Evolutionary conservation across 2,888 invertebrate genomes (phyloP).

Genomic region (Diarsia rubi): DNA sequence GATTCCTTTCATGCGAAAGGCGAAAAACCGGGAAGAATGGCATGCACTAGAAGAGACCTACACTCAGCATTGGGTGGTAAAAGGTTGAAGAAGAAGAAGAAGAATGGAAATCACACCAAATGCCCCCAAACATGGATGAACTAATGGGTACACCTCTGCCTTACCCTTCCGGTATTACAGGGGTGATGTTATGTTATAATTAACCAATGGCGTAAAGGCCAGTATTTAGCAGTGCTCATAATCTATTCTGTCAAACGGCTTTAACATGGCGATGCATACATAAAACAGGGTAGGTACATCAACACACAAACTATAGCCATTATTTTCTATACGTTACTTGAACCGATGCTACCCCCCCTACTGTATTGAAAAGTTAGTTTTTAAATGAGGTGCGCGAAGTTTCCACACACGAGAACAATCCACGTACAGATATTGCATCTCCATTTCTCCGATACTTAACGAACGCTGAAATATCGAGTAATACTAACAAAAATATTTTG

Average conservation of each 20-base stretch:
- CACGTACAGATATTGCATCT: slow-evolving; percentile 13
- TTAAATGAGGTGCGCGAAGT: slow-evolving; percentile 32
- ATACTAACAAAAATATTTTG: slow-evolving; percentile 40
- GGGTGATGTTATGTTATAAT: no score
- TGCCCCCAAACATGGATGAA: no score
- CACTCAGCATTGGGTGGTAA: no score
- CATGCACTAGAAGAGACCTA: no score
- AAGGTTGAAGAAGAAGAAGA: no score
- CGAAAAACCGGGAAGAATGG: no score
- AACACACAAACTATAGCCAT: background rate
- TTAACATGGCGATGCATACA: background rate
- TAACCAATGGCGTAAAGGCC: background rate
- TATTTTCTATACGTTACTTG: slow-evolving; percentile 2
- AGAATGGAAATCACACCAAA: no score
- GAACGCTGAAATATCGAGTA: slow-evolving; percentile 39
- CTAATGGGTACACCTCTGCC: no score
- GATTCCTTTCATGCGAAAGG: no score
- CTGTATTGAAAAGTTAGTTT: slow-evolving; percentile 22
- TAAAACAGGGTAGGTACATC: background rate
- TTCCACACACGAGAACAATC: slow-evolving; percentile 16
- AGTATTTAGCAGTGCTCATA: background rate
- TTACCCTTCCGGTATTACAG: no score
- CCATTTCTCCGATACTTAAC: slow-evolving; percentile 12
- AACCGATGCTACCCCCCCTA: background rate
- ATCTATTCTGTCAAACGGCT: background rate